Evolutionary conservation across 2,888 invertebrate species (phyloP), one percentile per base, ranked within the genome.

Genomic region (Lycocerus yunnanus): DNA sequence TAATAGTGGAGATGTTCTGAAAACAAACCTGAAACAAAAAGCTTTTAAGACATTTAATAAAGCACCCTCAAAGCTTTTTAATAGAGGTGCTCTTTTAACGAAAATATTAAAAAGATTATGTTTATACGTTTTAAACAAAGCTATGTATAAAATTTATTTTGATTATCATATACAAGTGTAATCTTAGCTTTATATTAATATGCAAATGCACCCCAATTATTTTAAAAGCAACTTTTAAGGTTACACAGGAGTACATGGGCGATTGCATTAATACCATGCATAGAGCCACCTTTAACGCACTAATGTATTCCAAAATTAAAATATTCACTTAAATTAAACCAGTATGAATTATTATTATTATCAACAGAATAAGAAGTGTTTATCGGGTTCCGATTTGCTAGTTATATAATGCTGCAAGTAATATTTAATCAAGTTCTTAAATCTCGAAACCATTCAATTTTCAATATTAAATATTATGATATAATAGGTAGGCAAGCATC

Each of bases 181-280:
- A 20, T 63, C 61, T 63, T 63, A 63, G 61, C 61, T 63, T 63
- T 18, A 18, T 63, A n/a, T 63, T 63, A n/a, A 63, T 63, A 63
- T 63, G 61, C 18, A 18, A 63, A 63, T 63, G n/a, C 20, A 63
- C 61, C 61, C 61, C 20, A 63, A 63, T 18, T 18, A 63, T 63
- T 63, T 18, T 63, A 18, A 63, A 63, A 18, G 16, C 61, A 20
- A 20, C 20, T 63, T 63, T 63, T 63, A 63, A 20, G 61, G 61
- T 63, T n/a, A 8, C 20, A 63, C 16, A 9, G 18, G 61, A 63
- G 43, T 43, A 43, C 6, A n/a, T 43, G 43, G 43, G 43, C n/a
- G 43, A n/a, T 43, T n/a, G n/a, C 6, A 43, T 43, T 43, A 43
- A 43, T 43, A 43, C 43, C 43, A 43, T 43, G 43, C 43, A 43